Evolutionary conservation across 1,140 invertebrate genomes (phyloP).

Genomic region (Solenopsis fugax): DNA sequence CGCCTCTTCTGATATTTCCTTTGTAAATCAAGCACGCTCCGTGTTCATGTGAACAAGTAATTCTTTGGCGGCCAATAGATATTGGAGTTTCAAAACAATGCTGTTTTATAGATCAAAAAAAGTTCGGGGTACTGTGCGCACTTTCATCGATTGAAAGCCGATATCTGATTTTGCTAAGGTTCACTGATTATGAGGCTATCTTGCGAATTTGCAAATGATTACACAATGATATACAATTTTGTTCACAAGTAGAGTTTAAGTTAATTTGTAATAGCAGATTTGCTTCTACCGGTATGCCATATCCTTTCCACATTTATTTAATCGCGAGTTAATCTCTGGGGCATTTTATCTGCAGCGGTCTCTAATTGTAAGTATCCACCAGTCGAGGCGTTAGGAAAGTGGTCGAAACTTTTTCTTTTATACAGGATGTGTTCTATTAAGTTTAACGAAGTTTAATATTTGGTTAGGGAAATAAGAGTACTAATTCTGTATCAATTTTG

Average conservation of each 20-base stretch:
- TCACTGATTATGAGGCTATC: neutral
- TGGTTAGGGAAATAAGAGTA: neutral
- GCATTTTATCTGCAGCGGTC: neutral
- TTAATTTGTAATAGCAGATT: neutral
- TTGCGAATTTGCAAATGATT: neutral
- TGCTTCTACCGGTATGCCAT: no score
- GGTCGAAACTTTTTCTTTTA: neutral
- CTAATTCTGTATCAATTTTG: neutral
- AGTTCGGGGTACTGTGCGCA: neutral
- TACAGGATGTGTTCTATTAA: neutral
- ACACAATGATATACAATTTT: neutral
- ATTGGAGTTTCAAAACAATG: constrained; percentile 49
- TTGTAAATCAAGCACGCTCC: constrained; percentile 44
- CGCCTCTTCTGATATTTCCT: constrained; percentile 54
- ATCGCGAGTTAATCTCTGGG: neutral
- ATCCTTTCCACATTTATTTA: neutral
- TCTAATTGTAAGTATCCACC: neutral
- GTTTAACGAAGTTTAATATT: neutral
- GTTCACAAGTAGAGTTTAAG: neutral
- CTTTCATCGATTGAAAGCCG: neutral
- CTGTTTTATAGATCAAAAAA: neutral
- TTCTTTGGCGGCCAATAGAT: constrained; percentile 41
- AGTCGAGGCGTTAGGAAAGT: neutral
- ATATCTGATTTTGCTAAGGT: constrained; percentile 7
- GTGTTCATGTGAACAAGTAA: constrained; percentile 40